Base-by-base conservation (phyloP, 1,140 invertebrate species). In the Lepidurus arcticus region DNA sequence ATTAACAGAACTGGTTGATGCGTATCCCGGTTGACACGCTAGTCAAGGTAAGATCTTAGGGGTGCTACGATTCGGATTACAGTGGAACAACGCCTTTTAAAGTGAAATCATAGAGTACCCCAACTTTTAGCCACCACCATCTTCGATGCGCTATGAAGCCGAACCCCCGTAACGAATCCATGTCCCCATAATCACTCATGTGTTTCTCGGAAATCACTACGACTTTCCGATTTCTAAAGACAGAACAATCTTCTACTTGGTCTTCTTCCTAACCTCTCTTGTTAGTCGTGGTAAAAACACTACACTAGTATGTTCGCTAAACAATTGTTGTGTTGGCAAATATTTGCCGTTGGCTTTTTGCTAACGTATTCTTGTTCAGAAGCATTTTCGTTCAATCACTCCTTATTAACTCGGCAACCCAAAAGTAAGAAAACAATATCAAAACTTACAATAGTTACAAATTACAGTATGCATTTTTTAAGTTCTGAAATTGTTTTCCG, bases 401-500 rank as follows among this genome's bases (percentile, higher is more conserved):
- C 53, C 9, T 65, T 65, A 16, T 65, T 21, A 9, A 16, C 21
- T 16, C 53, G 53, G 6, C 53, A 65, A 16, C 53, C 53, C 53
- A 13, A 21, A 65, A 65, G 53, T 65, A 65, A 65, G 53, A 65
- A 53, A 65, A 7, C 13, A n/a, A 16, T 65, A 7, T 65, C 7
- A 16, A 21, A 13, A 65, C 53, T 65, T 65, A 65, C 11, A 0
- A 13, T 65, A 65, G 8, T 65, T 13, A 65, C 6, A 65, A 16
- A 65, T 13, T 7, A 11, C 6, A n/a, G 4, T 11, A 65, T 6
- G n/a, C 34, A 42, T 9, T 5, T 73, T 7, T 8, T 13, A 73
- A 93, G 92, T 93, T 84, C 82, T 93, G 24, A 90, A 91, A 0
- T 82, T 93, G 1, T 93, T 94, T 81, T 92, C 91, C 0, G 86